A percentile compares a stretch with the other conserved stretches of the same genome.
These are phyloP conservation scores for Eulemur macaco DNA, from an alignment of 2,113 vertebrate genomes.

Conservation along the genomic window DNA sequence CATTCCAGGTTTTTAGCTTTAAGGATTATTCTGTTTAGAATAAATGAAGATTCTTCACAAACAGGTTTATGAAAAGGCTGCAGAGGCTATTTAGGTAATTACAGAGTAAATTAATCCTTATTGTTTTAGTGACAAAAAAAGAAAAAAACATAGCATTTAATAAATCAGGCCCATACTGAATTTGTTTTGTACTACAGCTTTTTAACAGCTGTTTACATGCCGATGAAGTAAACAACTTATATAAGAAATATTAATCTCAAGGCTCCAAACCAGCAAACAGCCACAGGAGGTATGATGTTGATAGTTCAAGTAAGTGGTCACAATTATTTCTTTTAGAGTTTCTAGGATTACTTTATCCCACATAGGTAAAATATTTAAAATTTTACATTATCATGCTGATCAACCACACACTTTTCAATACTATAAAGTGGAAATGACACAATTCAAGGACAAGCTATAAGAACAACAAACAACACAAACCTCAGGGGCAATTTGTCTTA, in stretches of 20 bases:
- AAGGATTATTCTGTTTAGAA: slow-evolving; percentile 81
- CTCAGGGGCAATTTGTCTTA: neutral
- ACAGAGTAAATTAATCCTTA: slow-evolving; percentile 79
- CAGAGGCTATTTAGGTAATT: slow-evolving; percentile 80
- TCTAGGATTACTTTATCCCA: neutral
- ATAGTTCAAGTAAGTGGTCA: slow-evolving; percentile 14
- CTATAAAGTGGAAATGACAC: neutral
- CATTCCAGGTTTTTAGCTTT: slow-evolving; percentile 80
- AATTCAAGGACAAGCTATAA: slow-evolving; percentile 36
- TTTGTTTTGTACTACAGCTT: neutral
- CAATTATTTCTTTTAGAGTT: slow-evolving; percentile 39
- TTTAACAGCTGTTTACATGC: neutral
- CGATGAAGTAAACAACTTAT: slow-evolving; percentile 57
- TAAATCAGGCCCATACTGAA: neutral
- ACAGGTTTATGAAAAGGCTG: slow-evolving; percentile 75
- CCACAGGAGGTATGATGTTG: slow-evolving; percentile 33
- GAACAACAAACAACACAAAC: slow-evolving; percentile 17
- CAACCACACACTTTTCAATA: neutral
- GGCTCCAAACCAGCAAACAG: slow-evolving; percentile 64
- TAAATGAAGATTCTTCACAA: slow-evolving; percentile 78
- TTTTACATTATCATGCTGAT: neutral
- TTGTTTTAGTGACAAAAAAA: slow-evolving; percentile 66
- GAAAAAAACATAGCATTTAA: slow-evolving; percentile 55
- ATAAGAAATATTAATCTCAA: slow-evolving; percentile 59
- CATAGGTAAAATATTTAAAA: slow-evolving; percentile 13